These are phyloP conservation scores for Empidonax traillii DNA, from an alignment of 2,113 vertebrate species.

Conservation along the genomic window DNA sequence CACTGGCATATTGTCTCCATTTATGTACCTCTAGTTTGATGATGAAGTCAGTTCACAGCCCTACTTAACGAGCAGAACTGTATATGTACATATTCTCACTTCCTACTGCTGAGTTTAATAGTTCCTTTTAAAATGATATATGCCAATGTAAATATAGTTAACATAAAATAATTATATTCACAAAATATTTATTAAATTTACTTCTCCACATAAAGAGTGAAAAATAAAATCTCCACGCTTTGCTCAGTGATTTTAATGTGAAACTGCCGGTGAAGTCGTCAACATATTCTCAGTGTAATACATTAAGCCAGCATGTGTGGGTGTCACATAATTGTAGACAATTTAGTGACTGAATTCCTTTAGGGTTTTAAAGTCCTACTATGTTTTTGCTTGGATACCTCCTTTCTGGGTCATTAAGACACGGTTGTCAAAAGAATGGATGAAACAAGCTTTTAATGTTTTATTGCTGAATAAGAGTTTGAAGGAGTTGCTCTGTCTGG, in stretches of 20 bases:
- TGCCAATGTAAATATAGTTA: constrained; percentile 4
- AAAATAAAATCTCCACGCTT: neutral
- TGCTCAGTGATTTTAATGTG: constrained; percentile 41
- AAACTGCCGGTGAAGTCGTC: neutral
- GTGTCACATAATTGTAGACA: constrained; percentile 32
- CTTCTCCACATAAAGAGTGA: neutral
- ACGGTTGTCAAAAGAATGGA: constrained; percentile 48
- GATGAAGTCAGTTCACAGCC: neutral
- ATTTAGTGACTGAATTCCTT: constrained; percentile 48
- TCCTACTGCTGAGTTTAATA: neutral
- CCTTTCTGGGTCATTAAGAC: constrained; percentile 60
- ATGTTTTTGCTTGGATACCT: constrained; percentile 8
- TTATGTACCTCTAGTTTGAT: neutral
- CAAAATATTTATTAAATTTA: constrained; percentile 36
- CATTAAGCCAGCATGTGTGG: neutral
- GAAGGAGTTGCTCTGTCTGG: neutral
- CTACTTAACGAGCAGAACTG: neutral
- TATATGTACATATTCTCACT: neutral
- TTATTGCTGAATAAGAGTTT: constrained; percentile 49
- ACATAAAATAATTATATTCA: constrained; percentile 6
- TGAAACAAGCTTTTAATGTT: constrained; percentile 31
- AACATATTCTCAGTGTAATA: neutral
- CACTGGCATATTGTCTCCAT: neutral
- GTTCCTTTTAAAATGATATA: neutral
- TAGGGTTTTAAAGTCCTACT: constrained; percentile 22